Evolutionary conservation across 2,888 invertebrate genomes (phyloP).

Genomic region (Dichetophora obliterata): DNA sequence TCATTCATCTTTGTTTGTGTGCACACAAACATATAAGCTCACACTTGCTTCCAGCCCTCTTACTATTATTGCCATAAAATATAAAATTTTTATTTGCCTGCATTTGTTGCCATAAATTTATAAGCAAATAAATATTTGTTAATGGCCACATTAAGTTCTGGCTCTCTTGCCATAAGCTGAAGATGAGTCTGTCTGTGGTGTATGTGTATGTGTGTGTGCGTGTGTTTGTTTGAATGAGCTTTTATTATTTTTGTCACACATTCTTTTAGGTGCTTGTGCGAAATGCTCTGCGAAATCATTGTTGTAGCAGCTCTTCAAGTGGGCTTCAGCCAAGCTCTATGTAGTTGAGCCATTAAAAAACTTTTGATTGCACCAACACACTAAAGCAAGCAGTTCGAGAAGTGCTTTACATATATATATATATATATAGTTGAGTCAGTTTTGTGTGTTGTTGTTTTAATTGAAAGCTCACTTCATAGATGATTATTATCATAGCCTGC

Average conservation of each 20-base stretch:
- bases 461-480: no score
- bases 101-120: constrained; percentile 29
- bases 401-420: no score
- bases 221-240: constrained; percentile 17
- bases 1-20: not conserved
- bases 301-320: no score
- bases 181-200: not conserved
- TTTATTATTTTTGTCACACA: constrained; percentile 17
- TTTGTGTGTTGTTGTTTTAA: no score
- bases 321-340: no score
- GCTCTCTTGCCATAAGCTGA: not conserved
- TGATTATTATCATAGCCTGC: no score
- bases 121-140: constrained; percentile 33
- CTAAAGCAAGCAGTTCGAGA: no score
- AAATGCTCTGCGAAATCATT: not conserved
- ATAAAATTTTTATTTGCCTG: constrained; percentile 27
- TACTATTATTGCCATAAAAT: constrained; percentile 11
- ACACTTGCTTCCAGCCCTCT: not conserved
- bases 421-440: no score
- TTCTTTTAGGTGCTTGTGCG: constrained; percentile 11
- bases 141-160: constrained; percentile 29
- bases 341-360: no score
- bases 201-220: constrained; percentile 1
- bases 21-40: not conserved
- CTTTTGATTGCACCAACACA: no score